Base-by-base conservation (phyloP, 2,888 invertebrate species). In the Synergus gifuensis region DNA sequence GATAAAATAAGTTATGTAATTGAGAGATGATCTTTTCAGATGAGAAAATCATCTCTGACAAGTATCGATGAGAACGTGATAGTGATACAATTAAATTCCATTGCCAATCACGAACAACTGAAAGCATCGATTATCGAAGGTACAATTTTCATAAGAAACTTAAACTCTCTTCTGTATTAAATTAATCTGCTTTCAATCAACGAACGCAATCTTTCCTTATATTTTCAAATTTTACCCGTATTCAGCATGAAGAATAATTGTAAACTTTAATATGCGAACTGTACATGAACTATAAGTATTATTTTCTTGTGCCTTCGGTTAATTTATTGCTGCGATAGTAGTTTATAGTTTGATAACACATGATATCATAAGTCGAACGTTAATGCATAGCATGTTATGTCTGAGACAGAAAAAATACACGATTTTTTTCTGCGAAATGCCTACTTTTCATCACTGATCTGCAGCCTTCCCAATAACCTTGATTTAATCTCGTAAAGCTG, bases 11-110 rank as follows among this genome's bases (percentile, higher is more conserved):
- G 73, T 80, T 69, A 63, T 80, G 77, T 83, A 83, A 84, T 81
- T 81, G 77, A 82, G 80, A 83, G 83, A 83, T 85, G 83, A 81
- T 81, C 81, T 86, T 89, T 89, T 86, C 89, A 90, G 89, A 89
- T 87, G 77, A 88, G 86, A 82, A 89, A 88, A 88, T 85, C 88
- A 82, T 89, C 90, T 83, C 89, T 84, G 85, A 89, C 87, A 87
- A 90, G 86, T 88, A 85, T 87, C 83, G 91, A 91, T 84, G 91
- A 90, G 83, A 89, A 85, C 85, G 86, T 89, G 84, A 90, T 90
- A 87, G 87, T 89, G 84, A 90, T 90, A 87, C 89, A 91, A 76
- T 89, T 91, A 89, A 89, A 89, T 86, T 88, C 88, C 83, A 89
- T 89, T 86, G 84, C 87, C 80, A 88, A 88, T 87, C 83, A 87